These are phyloP conservation scores for Polypedilum pembai DNA, from an alignment of 1,140 invertebrate genomes.

Conservation along the genomic window DNA sequence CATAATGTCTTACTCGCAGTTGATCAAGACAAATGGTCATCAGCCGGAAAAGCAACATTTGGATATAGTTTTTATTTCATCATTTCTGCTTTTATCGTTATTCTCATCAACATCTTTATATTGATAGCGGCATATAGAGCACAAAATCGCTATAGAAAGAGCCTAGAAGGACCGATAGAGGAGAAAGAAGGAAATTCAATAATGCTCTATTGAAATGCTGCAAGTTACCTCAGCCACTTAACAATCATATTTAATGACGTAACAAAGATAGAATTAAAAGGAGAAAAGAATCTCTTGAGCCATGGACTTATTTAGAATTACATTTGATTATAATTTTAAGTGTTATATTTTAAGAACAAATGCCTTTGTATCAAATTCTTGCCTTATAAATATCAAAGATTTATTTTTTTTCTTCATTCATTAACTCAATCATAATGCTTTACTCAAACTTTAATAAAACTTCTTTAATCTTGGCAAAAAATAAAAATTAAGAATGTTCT, in stretches of 20 bases:
- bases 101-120: constrained; percentile 39
- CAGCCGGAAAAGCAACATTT: constrained; percentile 37
- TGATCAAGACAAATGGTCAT: constrained; percentile 39
- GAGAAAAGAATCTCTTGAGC: not conserved
- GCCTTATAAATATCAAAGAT: not conserved
- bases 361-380: not conserved
- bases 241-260: not conserved
- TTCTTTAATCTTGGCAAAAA: no score
- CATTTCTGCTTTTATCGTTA: constrained; percentile 38
- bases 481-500: no score
- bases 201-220: not conserved
- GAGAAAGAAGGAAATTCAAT: constrained; percentile 20
- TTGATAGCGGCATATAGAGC: constrained; percentile 35
- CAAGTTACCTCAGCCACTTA: not conserved
- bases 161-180: not conserved
- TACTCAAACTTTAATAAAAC: no score
- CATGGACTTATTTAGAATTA: constrained; percentile 18
- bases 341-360: not conserved
- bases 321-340: constrained; percentile 14
- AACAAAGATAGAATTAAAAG: not conserved
- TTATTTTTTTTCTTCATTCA: not conserved
- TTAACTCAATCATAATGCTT: no score
- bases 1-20: constrained; percentile 38
- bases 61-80: constrained; percentile 43
- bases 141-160: not conserved